Base-by-base conservation (phyloP, 2,113 vertebrate genomes). In the Trachemys scripta region DNA sequence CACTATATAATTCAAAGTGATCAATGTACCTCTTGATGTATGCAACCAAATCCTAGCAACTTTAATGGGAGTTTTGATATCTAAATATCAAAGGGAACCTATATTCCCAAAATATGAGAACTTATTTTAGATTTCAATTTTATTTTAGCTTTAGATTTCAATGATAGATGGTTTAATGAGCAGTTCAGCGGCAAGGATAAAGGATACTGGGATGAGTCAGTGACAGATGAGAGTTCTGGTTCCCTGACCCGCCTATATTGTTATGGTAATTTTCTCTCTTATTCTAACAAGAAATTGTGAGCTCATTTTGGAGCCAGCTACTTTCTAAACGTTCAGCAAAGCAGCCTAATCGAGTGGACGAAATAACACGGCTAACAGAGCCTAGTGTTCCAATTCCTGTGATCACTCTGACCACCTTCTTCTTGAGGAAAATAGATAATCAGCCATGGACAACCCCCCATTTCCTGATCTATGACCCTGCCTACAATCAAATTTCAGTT, bases 351-450 rank as follows among this genome's bases (percentile, higher is more conserved):
- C 5, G 24, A 92, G 88, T 59, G 90, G 85, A 80, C 38, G 24
- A 94, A 96, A 92, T 56, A 85, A 95, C 82, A 85, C 56, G 80
- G 80, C 78, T 5, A 89, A 57, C n/a, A 92, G 80, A 84, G 86
- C 29, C 57, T 56, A 95, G 86, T 94, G 87, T 10, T 56, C 80
- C 50, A 88, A 85, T 91, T 69, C 87, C 59, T 3, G 4, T 65
- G 57, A 38, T 84, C 27, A 80, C 42, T 50, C 84, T 53, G 90
- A 89, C 93, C 90, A 25, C 13, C 20, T 38, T 78, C 62, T 89
- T 86, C 82, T 80, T 65, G 80, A 20, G 5, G 85, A 86, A 45
- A 94, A 49, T 7, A 80, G 19, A 75, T 75, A 88, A 57, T 3
- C 20, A 38, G 2, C 0, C 27, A 62, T 0, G 24, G 75, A 42